Evolutionary conservation across 2,888 invertebrate genomes (phyloP), one percentile per base, ranked within the genome.

Genomic region (Epinotia nisella): DNA sequence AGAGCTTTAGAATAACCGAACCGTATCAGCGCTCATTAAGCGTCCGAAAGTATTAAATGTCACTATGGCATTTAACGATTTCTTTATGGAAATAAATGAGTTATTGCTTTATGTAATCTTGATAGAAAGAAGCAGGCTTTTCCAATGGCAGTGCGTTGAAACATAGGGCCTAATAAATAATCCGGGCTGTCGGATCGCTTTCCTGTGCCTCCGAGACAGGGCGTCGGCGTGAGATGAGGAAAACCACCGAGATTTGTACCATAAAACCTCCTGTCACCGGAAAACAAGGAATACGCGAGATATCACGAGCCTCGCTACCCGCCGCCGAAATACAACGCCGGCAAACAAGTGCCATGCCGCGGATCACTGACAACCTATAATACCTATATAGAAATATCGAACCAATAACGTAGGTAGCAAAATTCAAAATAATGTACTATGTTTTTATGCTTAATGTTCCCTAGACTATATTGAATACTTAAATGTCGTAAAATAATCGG

Each of bases 191-290:
- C 85, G 82, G 83, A 82, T 82, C 79, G 83, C 80, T 83, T 81
- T 76, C 79, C 76, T 78, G 74, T 79, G 80, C 80, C 81, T 79
- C 79, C 76, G 78, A 75, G 78, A 76, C 79, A 62, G 65, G 55
- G 66, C 69, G 74, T 75, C 78, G 65, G 70, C 78, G 78, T 81
- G 82, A 82, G 83, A 84, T 82, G 82, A 81, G 81, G 82, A 83
- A 85, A 86, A 85, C 82, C 83, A 76, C 83, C 75, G 82, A 87
- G 88, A 87, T 88, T 88, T 85, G 83, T 84, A 82, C 82, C 81
- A 81, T 84, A 88, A 86, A 87, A 82, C 87, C 86, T 79, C 79
- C 83, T 87, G 88, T 88, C 80, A 80, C 75, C 65, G 72, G 56
- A 80, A 78, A 84, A 80, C 80, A 82, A 79, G 79, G 79, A 74